Evolutionary conservation across 2,888 invertebrate species (phyloP).

Genomic region (Sesamia inferens): DNA sequence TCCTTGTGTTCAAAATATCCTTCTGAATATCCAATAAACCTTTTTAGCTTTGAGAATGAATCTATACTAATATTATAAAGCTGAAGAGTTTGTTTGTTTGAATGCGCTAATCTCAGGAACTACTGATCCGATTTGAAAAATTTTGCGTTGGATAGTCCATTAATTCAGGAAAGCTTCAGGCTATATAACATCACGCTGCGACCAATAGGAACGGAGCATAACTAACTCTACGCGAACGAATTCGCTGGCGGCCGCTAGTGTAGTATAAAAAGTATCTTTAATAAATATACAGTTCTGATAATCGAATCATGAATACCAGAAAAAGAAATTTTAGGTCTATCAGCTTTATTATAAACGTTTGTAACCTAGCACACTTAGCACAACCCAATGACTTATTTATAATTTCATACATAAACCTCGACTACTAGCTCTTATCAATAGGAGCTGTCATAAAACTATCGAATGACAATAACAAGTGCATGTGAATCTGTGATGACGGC

Average conservation of each 20-base stretch:
- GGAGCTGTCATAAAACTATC: constrained; percentile 54
- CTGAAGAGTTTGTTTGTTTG: no score
- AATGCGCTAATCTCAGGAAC: no score
- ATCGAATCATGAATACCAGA: neutral
- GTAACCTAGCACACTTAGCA: neutral
- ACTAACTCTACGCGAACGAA: no score
- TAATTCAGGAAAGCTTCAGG: no score
- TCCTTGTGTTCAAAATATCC: neutral
- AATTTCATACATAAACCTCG: neutral
- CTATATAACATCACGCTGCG: no score
- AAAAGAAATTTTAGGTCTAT: neutral
- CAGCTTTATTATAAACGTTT: no score
- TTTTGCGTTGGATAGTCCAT: no score
- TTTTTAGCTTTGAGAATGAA: neutral
- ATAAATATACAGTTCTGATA: neutral
- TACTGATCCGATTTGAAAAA: no score
- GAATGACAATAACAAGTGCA: constrained; percentile 59
- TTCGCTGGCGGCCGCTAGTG: no score
- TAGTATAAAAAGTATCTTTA: neutral
- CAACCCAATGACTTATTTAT: constrained; percentile 14
- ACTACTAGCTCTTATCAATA: constrained; percentile 38
- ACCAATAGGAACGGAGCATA: no score
- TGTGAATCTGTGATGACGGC: constrained; percentile 39
- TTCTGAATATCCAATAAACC: neutral
- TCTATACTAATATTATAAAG: neutral